phyloP scores from a whole-genome alignment of 2,113 vertebrate genomes.

The Plecturocebus donacophilus region DNA sequence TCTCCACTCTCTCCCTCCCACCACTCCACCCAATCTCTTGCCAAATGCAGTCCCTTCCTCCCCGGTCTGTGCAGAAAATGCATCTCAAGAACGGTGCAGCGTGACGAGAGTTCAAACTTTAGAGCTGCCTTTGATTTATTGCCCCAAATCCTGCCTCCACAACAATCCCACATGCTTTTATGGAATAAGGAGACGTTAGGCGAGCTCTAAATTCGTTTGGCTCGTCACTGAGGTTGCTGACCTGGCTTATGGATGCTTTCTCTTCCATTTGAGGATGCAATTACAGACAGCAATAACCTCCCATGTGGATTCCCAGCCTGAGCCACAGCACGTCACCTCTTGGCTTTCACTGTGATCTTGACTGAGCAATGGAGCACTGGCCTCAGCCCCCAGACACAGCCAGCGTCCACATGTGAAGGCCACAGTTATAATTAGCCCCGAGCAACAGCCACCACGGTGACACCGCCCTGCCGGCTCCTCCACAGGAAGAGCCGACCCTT shows the following conservation, averaged over 20 bases:
- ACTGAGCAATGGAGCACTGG: background rate
- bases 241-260: background rate
- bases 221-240: background rate
- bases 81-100: background rate
- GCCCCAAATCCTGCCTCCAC: background rate
- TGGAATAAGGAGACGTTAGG: no score
- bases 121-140: background rate
- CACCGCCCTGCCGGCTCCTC: conserved; percentile 62
- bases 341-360: background rate
- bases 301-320: background rate
- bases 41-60: background rate
- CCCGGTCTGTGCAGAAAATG: background rate
- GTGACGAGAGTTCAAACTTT: background rate
- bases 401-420: background rate
- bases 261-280: background rate
- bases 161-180: background rate
- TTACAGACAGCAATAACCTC: background rate
- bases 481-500: conserved; percentile 60
- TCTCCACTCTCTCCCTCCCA: background rate
- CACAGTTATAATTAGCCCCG: background rate
- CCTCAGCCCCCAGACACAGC: background rate
- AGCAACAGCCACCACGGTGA: background rate
- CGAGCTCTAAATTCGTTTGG: background rate
- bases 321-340: background rate
- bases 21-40: background rate